A percentile compares a stretch with the other conserved stretches of the same genome.
These are phyloP conservation scores for Hippoglossus stenolepis DNA, from an alignment of 2,113 vertebrate genomes.

Conservation along the genomic window DNA sequence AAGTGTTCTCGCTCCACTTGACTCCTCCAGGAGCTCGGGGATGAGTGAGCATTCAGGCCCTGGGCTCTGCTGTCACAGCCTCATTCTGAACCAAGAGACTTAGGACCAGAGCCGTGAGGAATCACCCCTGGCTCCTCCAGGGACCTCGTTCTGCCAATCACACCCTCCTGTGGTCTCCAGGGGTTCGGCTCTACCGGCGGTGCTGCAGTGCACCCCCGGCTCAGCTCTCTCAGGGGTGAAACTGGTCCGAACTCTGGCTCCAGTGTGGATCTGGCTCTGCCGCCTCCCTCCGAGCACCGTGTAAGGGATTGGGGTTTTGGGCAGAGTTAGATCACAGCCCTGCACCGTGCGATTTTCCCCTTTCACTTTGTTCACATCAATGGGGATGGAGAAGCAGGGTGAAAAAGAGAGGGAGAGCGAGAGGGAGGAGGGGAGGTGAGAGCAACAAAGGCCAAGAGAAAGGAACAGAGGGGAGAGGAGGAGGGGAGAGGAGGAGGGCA, in stretches of 20 bases:
- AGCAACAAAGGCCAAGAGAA: conserved; percentile 60
- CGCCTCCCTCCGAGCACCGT: neutral
- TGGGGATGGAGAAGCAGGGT: conserved; percentile 47
- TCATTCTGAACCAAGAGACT: conserved; percentile 1
- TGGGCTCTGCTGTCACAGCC: neutral
- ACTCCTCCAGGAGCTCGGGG: conserved; percentile 18
- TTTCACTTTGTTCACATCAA: conserved; percentile 72
- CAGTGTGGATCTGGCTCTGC: too few relatives aligned
- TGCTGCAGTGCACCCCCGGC: too few relatives aligned
- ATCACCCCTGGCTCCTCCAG: conserved; percentile 13
- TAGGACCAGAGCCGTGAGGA: neutral
- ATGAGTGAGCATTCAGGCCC: conserved; percentile 5
- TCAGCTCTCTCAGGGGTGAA: too few relatives aligned
- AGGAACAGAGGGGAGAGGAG: conserved; percentile 30
- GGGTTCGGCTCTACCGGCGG: too few relatives aligned
- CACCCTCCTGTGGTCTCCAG: neutral
- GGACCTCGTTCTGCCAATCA: conserved; percentile 28
- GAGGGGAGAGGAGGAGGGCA: conserved; percentile 40
- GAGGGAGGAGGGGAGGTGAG: conserved; percentile 35
- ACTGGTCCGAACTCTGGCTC: too few relatives aligned
- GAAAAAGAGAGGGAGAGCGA: conserved; percentile 15
- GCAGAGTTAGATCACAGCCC: conserved; percentile 62
- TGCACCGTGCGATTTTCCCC: conserved; percentile 46
- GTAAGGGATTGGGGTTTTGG: conserved; percentile 43
- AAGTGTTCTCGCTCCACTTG: neutral